Evolutionary conservation across 1,140 invertebrate species (phyloP), one percentile per base, ranked within the genome.

Genomic region (Lepidurus couesii): DNA sequence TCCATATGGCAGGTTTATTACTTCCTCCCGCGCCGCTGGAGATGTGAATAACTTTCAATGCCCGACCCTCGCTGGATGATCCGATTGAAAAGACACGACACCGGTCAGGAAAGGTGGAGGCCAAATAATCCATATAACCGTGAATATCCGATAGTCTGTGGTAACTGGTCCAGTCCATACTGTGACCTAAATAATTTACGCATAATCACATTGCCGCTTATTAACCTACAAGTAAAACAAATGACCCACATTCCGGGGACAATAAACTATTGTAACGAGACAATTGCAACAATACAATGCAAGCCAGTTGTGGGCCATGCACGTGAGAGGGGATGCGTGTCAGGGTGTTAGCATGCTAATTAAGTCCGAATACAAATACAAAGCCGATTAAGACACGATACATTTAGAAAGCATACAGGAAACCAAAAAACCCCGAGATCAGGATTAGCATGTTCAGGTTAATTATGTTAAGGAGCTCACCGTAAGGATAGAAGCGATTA

Each of bases 61-160:
- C 89, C 73, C 91, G 86, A 73, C 91, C 91, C 86, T 95, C 91
- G 76, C 88, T 87, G 26, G 93, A 93, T 80, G 89, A 87, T 8
- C 94, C 94, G 77, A 95, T 93, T 0, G 87, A 89, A 78, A 89
- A 86, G 0, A 93, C 85, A 42, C 89, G 90, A 89, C 44, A 92
- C 84, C 53, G 88, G 45, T 82, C 86, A 0, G 92, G 90, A 85
- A 93, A 94, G 0, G 89, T 91, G 80, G 87, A 85, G 1, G 90
- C 89, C 80, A 95, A 84, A 82, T 92, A 92, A 81, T 93, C 90
- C 81, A 93, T 83, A 83, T 91, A 94, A n/a, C 86, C 88, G 79
- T 91, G 84, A 53, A 93, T 92, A 82, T 92, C 92, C 83, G 84
- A 44, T 79, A 82, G 73, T 34, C 44, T 24, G 43, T 21, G 16